Base-by-base conservation (phyloP, 2,797 vertebrate species). In the Heliangelus exortis region DNA sequence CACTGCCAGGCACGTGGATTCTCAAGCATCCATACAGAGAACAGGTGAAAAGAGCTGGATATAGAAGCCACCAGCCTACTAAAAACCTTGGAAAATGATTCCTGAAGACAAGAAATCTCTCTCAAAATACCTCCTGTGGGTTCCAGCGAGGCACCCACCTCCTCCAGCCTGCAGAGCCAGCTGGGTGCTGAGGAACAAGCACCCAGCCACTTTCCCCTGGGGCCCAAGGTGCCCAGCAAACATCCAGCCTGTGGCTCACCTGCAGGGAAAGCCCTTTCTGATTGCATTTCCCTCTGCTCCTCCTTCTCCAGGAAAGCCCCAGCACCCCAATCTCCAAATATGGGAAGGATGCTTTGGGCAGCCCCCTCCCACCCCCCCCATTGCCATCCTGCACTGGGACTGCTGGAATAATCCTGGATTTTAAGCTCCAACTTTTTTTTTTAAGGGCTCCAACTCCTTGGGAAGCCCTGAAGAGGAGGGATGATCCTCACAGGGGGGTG, bases 21-120 rank as follows among this genome's bases (percentile, higher is more conserved):
- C 39, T 53, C 0, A 0, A 41, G 28, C 50, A 75, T 41, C 81
- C 2, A 0, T 36, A 18, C 0, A 0, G 36, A 87, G 29, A 22
- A 22, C 0, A 72, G 63, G 8, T 57, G 7, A 48, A 81, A 50
- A 34, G 8, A 43, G 4, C 4, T 0, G 18, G 48, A 14, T 43
- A 47, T 33, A 76, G 12, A 47, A 43, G 23, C 72, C 17, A 78
- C 8, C 22, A 69, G 29, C 8, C 72, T 34, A 36, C n/a, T 47
- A 26, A 77, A 88, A 80, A 10, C 16, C 31, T 77, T 76, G 57
- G 62, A 61, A 31, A 68, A 47, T 2, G 8, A 43, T 41, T 62
- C 63, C 31, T 53, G 58, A 59, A 65, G 21, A n/a, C 36, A 62
- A 12, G 14, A 41, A 41, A 41, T 15, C 39, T 20, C 18, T 92